These are phyloP conservation scores for Xestia sexstrigata DNA, from an alignment of 2,888 invertebrate species.

Conservation along the genomic window DNA sequence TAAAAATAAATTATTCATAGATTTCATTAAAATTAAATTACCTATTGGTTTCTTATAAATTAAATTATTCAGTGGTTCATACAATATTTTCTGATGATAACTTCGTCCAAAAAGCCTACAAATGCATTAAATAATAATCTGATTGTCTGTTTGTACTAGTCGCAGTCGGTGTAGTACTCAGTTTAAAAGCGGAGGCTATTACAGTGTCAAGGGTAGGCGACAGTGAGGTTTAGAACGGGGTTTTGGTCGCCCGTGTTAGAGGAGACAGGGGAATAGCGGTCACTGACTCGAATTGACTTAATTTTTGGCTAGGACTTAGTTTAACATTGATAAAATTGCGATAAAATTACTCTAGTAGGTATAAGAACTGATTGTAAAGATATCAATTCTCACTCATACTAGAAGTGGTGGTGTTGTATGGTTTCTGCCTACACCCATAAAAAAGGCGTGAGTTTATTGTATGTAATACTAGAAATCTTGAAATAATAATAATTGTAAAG, in stretches of 20 bases:
- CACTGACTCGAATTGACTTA: not conserved
- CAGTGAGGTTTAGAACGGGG: conserved; percentile 72
- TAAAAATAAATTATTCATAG: too few species aligned
- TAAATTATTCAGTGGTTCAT: too few species aligned
- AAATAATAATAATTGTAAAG: not conserved
- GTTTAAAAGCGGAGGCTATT: conserved; percentile 70
- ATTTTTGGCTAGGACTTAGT: not conserved
- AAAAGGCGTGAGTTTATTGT: not conserved
- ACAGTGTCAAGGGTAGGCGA: conserved; percentile 73
- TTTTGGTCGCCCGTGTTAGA: conserved; percentile 65
- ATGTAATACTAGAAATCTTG: not conserved
- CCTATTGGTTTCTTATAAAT: too few species aligned
- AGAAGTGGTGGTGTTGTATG: not conserved
- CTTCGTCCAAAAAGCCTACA: not conserved
- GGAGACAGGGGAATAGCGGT: conserved; percentile 43
- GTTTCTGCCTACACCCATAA: not conserved
- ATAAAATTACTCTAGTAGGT: not conserved
- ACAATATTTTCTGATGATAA: too few species aligned
- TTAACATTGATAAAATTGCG: not conserved
- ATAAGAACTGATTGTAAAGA: not conserved
- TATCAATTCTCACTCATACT: not conserved
- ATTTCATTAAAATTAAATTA: too few species aligned
- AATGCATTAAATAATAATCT: conserved; percentile 35
- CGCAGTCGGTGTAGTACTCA: conserved; percentile 30
- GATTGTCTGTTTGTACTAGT: conserved; percentile 37